Evolutionary conservation across 2,888 invertebrate genomes (phyloP).

Genomic region (Drosophila maculinotata): DNA sequence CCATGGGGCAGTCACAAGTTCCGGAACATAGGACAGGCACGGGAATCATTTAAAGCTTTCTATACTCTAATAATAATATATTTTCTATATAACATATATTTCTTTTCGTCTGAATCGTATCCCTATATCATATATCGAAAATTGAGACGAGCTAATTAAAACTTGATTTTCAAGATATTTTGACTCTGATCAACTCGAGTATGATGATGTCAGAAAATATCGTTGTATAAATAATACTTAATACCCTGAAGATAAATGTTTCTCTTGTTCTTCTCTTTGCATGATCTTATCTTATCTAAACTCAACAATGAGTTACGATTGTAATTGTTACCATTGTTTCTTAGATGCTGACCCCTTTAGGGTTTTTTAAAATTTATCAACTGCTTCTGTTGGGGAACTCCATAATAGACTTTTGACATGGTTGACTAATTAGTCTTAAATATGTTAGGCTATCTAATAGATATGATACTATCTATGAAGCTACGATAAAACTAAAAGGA

Average conservation of each 20-base stretch:
- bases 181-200: no score
- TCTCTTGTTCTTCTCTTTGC: no score
- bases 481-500: not conserved
- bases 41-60: not conserved
- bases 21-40: not conserved
- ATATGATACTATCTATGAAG: not conserved
- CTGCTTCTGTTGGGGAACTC: not conserved
- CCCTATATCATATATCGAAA: no score
- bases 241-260: no score
- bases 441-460: not conserved
- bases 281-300: not conserved
- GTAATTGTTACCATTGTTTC: no score
- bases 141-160: no score
- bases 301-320: no score
- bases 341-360: not conserved
- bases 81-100: not conserved
- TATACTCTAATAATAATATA: not conserved
- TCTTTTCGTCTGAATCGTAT: no score
- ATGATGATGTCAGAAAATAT: no score
- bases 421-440: not conserved
- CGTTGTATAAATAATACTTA: no score
- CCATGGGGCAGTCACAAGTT: slow-evolving; percentile 1
- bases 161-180: no score
- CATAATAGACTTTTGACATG: not conserved
- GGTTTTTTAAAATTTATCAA: not conserved